Base-by-base conservation (phyloP, 2,888 invertebrate species). In the Malthinus flaveolus region DNA sequence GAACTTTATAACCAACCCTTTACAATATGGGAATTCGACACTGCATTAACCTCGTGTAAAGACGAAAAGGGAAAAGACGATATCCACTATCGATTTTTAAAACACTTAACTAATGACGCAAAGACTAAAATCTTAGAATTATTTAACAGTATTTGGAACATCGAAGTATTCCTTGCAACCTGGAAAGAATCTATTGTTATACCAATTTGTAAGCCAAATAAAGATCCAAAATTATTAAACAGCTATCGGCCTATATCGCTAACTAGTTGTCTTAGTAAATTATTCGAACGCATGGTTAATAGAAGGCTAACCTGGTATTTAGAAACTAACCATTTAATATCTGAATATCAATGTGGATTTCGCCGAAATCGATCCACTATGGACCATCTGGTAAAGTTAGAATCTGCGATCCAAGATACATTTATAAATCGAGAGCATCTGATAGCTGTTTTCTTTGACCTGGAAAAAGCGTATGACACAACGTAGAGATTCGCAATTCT, bases 391-490 rank as follows among this genome's bases (percentile, higher is more conserved):
- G 12, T 49, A 15, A 37, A 34, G 9, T 46, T 60, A 35, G 60
- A 60, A 34, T 36, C 48, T 15, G 51, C 54, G 10, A 34, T 56
- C 12, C 50, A 46, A 10, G 52, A 32, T 9, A 47, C 50, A 7
- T 59, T 56, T 33, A 33, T 42, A 1, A 37, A 50, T 9, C 33
- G 48, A 44, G 45, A 51, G 11, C 56, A 56, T 33, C 33, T 56
- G 0, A 48, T 51, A 7, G 46, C 60, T 7, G 45, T 51, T 3
- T 51, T 51, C 49, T 31, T 60, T n/a, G 51, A 60, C 36, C 35
- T 60, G 2, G 42, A 56, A 44, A 60, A 56, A 44, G 60, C 60
- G n/a, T 60, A 51, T 23, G 51, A 60, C 23, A 44, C 45, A 31
- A 49, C 49, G 12, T 47, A 51, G 47, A 32, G 51, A n/a, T 11